These are phyloP conservation scores for Molossus molossus DNA, from an alignment of 2,797 vertebrate genomes.

Conservation along the genomic window DNA sequence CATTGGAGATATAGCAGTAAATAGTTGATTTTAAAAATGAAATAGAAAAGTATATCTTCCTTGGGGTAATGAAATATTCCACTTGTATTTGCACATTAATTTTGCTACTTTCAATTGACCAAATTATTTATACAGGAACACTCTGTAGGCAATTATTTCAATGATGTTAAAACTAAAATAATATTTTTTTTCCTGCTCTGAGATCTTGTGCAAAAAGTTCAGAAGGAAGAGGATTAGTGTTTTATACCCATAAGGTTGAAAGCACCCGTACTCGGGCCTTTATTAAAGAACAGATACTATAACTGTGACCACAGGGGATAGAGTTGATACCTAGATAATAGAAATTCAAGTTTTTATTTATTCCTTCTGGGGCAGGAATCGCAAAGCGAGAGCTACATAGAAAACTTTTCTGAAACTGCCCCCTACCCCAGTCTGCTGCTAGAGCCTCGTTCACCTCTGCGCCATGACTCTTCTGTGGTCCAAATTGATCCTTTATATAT, in stretches of 20 bases:
- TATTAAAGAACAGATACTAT: constrained; percentile 54
- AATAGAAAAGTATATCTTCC: constrained; percentile 35
- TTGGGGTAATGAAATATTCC: neutral
- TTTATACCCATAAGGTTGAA: neutral
- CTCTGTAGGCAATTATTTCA: neutral
- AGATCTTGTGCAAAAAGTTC: constrained; percentile 5
- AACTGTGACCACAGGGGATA: neutral
- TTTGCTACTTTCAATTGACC: constrained; percentile 51
- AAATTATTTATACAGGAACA: neutral
- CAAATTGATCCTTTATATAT: neutral
- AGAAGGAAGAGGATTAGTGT: constrained; percentile 51
- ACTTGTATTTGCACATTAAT: neutral
- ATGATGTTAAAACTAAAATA: constrained; percentile 21
- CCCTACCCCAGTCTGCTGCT: neutral
- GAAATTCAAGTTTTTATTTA: constrained; percentile 47
- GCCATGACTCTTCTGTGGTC: neutral
- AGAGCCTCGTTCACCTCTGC: neutral
- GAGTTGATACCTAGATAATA: constrained; percentile 33
- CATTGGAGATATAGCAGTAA: neutral
- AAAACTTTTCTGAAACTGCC: neutral
- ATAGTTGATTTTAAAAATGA: neutral
- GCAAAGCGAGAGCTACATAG: neutral
- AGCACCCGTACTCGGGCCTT: neutral
- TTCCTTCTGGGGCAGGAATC: neutral
- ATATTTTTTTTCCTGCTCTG: neutral